phyloP scores from a whole-genome alignment of 2,113 vertebrate genomes.

The Gadus chalcogrammus region DNA sequence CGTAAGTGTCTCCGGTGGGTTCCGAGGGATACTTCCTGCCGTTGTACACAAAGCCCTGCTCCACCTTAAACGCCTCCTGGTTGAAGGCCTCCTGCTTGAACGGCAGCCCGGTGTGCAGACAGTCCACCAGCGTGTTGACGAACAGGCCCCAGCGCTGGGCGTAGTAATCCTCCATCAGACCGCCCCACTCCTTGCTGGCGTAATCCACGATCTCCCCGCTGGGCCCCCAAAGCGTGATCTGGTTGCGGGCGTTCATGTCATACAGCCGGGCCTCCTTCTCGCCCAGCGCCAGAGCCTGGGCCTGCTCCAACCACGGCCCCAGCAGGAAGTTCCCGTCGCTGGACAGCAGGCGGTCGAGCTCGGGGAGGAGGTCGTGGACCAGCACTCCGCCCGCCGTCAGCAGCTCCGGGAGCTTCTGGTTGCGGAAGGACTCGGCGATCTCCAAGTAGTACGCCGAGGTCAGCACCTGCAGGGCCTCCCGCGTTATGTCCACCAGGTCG shows the following conservation, averaged over 20 bases:
- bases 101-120: slow-evolving; percentile 77
- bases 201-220: slow-evolving; percentile 93
- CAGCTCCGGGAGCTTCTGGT: slow-evolving; percentile 69
- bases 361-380: slow-evolving; percentile 82
- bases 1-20: slow-evolving; percentile 79
- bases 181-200: slow-evolving; percentile 90
- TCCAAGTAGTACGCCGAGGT: slow-evolving; percentile 78
- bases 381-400: slow-evolving; percentile 79
- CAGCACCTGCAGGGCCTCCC: slow-evolving; percentile 84
- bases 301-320: slow-evolving; percentile 83
- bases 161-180: slow-evolving; percentile 89
- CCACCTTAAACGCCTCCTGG: slow-evolving; percentile 79
- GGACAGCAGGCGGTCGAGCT: slow-evolving; percentile 81
- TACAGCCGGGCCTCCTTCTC: slow-evolving; percentile 81
- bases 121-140: slow-evolving; percentile 75
- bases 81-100: slow-evolving; percentile 88
- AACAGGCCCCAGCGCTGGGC: slow-evolving; percentile 88
- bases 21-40: slow-evolving; percentile 72
- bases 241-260: slow-evolving; percentile 87
- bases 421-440: slow-evolving; percentile 72
- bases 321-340: slow-evolving; percentile 85
- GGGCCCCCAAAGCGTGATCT: slow-evolving; percentile 94
- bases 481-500: slow-evolving; percentile 87
- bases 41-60: slow-evolving; percentile 81
- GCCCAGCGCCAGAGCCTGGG: slow-evolving; percentile 69